A percentile compares a stretch with the other conserved stretches of the same genome.
Conservation (phyloP, 2,113 vertebrate species). For the Scomber japonicus region DNA sequence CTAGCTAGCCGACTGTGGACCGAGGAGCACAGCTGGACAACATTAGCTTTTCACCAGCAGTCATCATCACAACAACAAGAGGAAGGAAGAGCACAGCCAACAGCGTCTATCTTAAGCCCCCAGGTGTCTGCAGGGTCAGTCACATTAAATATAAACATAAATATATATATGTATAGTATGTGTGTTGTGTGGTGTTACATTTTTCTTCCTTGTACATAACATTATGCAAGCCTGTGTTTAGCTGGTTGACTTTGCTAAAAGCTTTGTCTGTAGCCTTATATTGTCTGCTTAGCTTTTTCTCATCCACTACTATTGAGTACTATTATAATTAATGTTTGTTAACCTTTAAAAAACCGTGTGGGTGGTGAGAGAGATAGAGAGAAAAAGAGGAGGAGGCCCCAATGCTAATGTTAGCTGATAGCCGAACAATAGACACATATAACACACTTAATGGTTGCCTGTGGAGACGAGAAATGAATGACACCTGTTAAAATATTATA, state of each 20-base stretch:
- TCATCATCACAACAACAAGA: constrained; percentile 68
- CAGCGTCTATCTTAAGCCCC: constrained; percentile 63
- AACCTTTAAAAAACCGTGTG: constrained; percentile 36
- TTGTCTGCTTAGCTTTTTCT: constrained; percentile 33
- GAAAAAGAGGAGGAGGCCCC: constrained; percentile 79
- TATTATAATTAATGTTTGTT: constrained; percentile 39
- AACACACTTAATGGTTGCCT: constrained; percentile 24
- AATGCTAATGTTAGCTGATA: constrained; percentile 73
- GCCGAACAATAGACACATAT: constrained; percentile 69
- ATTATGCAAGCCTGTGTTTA: too few relatives aligned
- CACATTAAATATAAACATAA: not conserved
- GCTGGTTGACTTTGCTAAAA: not conserved
- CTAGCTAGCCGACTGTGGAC: constrained; percentile 70
- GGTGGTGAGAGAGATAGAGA: constrained; percentile 46
- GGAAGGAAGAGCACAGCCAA: constrained; percentile 69
- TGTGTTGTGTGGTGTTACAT: not conserved
- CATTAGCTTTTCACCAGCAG: constrained; percentile 69
- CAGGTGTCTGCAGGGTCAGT: constrained; percentile 81
- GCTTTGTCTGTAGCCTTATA: constrained; percentile 10
- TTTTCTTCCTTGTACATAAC: too few relatives aligned
- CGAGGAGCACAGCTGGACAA: constrained; percentile 75
- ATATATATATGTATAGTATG: not conserved
- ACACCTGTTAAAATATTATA: fast-evolving
- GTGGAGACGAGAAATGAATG: not conserved
- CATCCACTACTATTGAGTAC: constrained; percentile 22